These are phyloP conservation scores for Oscheius myriophilus DNA, from an alignment of 2,888 invertebrate species.

Conservation along the genomic window DNA sequence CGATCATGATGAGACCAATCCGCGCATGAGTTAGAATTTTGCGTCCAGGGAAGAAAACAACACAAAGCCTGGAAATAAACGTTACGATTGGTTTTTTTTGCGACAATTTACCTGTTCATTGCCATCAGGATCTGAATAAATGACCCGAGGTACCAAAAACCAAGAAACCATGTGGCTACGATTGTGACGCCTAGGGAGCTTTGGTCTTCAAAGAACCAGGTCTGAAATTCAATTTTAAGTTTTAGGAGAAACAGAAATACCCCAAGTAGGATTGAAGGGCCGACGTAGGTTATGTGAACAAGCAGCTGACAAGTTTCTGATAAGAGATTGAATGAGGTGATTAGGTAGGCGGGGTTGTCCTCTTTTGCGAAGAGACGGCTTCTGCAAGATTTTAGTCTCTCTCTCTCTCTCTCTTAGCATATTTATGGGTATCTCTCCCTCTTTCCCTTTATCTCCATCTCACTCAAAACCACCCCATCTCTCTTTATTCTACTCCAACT, in stretches of 20 bases:
- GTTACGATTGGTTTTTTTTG: neutral
- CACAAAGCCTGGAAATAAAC: conserved; percentile 11
- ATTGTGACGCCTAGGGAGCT: conserved; percentile 10
- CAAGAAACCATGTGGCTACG: conserved; percentile 7
- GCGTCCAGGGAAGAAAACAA: conserved; percentile 20
- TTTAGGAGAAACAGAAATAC: neutral
- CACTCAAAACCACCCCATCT: too few relatives aligned
- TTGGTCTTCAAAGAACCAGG: conserved; percentile 26
- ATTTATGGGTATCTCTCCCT: too few relatives aligned
- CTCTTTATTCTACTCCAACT: too few relatives aligned
- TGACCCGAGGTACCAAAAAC: conserved; percentile 23
- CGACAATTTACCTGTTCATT: conserved; percentile 19
- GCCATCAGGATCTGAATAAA: conserved; percentile 29
- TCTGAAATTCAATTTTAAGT: neutral
- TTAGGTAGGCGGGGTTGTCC: conserved; percentile 27
- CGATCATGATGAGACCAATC: neutral
- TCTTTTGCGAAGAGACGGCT: conserved; percentile 10
- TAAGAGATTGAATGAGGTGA: conserved; percentile 24
- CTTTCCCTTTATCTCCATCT: too few relatives aligned
- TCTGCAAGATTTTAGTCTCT: conserved; percentile 10
- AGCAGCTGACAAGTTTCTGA: conserved; percentile 23
- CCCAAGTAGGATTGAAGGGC: conserved; percentile 25
- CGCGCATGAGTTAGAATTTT: conserved; percentile 3
- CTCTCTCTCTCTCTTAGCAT: too few relatives aligned
- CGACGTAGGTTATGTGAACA: conserved; percentile 20